phyloP scores from a whole-genome alignment of 2,888 invertebrate species.

The Hoplodrina blanda region DNA sequence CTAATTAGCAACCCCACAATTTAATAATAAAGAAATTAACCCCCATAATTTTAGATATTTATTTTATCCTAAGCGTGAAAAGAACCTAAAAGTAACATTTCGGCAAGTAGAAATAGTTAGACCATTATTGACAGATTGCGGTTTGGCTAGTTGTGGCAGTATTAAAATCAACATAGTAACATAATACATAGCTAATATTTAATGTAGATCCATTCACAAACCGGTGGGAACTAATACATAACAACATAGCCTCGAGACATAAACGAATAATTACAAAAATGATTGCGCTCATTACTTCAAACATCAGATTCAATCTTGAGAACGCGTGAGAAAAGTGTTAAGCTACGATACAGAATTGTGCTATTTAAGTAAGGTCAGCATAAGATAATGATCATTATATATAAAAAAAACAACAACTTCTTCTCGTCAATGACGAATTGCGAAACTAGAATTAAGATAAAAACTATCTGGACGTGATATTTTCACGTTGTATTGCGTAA shows the following conservation, averaged over 20 bases:
- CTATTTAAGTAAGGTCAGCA: constrained; percentile 76
- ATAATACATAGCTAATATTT: constrained; percentile 35
- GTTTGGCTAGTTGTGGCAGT: too few species aligned
- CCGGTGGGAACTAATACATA: constrained; percentile 58
- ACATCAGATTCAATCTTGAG: constrained; percentile 66
- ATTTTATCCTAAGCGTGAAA: too few species aligned
- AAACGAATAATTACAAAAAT: constrained; percentile 67
- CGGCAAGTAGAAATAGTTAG: too few species aligned
- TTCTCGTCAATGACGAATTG: constrained; percentile 79
- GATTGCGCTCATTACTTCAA: constrained; percentile 62
- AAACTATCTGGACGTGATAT: constrained; percentile 70
- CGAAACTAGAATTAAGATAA: constrained; percentile 76
- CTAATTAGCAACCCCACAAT: too few species aligned
- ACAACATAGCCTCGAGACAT: constrained; percentile 63
- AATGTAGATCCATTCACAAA: constrained; percentile 49
- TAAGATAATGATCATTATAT: constrained; percentile 78
- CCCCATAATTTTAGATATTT: too few species aligned
- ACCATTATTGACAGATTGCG: too few species aligned
- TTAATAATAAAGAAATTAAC: too few species aligned
- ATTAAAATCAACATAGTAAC: not conserved
- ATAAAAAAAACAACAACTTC: constrained; percentile 69
- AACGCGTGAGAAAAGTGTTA: constrained; percentile 76
- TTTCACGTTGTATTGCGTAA: constrained; percentile 75
- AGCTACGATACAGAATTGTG: constrained; percentile 73
- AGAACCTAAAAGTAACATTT: too few species aligned